These are phyloP conservation scores for Apis laboriosa DNA, from an alignment of 1,140 invertebrate species.

Conservation along the genomic window DNA sequence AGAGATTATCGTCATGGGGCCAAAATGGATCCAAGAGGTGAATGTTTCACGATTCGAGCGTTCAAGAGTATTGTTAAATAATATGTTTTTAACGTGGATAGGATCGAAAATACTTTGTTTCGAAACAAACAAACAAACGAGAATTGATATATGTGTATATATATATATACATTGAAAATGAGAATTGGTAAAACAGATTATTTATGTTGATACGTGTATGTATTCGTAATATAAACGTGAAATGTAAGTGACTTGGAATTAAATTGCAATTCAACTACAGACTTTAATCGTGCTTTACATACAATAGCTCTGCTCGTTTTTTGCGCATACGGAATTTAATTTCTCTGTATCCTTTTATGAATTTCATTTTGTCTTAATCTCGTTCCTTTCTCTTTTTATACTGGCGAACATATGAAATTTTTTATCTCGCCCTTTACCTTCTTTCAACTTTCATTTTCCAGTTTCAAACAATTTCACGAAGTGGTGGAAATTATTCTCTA, in stretches of 20 bases:
- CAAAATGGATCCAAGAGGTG: conserved; percentile 10
- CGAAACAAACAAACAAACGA: neutral
- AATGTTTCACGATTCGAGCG: conserved; percentile 15
- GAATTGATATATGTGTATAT: neutral
- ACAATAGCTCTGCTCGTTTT: neutral
- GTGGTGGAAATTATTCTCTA: neutral
- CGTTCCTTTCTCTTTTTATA: neutral
- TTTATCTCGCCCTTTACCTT: neutral
- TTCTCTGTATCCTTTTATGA: neutral
- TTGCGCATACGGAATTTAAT: neutral
- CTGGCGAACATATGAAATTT: neutral
- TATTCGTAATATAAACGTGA: neutral
- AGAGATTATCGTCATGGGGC: conserved; percentile 28
- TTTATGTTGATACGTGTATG: neutral
- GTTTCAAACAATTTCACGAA: neutral
- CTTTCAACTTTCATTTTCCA: too few relatives aligned
- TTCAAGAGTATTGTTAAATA: conserved; percentile 17
- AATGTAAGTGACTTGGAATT: neutral
- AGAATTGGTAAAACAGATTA: neutral
- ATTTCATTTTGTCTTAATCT: neutral
- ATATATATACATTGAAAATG: neutral
- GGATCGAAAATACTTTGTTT: neutral
- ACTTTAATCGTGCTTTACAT: neutral
- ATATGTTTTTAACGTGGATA: neutral
- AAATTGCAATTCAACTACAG: neutral